Percentiles rank a stretch among this genome's conserved stretches.
Conservation (phyloP, 2,888 invertebrate species). For the Heliconius aoede region DNA sequence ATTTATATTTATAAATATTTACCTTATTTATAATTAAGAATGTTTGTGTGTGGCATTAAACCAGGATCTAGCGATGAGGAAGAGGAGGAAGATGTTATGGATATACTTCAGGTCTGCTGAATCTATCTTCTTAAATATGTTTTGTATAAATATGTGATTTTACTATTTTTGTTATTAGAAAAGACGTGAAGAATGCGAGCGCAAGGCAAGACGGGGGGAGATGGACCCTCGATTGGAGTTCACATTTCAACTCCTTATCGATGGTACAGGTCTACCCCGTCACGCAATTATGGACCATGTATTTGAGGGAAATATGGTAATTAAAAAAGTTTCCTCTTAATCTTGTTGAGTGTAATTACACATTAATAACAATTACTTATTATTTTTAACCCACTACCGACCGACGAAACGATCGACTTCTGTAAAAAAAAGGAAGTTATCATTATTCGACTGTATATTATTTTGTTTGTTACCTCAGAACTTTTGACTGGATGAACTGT, state of each 20-base stretch:
- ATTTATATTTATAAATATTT: too few relatives aligned
- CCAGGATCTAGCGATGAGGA: conserved; percentile 84
- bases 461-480: too few relatives aligned
- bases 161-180: conserved; percentile 60
- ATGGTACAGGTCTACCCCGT: conserved; percentile 90
- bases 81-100: conserved; percentile 84
- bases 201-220: conserved; percentile 94
- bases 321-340: background rate
- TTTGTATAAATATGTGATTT: background rate
- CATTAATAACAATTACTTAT: background rate
- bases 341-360: background rate
- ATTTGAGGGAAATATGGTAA: conserved; percentile 91
- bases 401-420: too few relatives aligned
- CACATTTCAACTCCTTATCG: conserved; percentile 93
- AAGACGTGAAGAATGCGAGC: conserved; percentile 95
- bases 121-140: background rate
- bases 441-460: too few relatives aligned
- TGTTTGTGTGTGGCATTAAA: conserved; percentile 84
- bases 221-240: conserved; percentile 96
- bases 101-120: conserved; percentile 70
- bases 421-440: too few relatives aligned
- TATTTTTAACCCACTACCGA: too few relatives aligned
- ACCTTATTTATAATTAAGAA: conserved; percentile 53
- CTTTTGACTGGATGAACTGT: too few relatives aligned
- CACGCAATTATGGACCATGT: conserved; percentile 96